Evolutionary conservation across 2,888 invertebrate species (phyloP), one percentile per base, ranked within the genome.

Genomic region (Drosophila diplacantha): DNA sequence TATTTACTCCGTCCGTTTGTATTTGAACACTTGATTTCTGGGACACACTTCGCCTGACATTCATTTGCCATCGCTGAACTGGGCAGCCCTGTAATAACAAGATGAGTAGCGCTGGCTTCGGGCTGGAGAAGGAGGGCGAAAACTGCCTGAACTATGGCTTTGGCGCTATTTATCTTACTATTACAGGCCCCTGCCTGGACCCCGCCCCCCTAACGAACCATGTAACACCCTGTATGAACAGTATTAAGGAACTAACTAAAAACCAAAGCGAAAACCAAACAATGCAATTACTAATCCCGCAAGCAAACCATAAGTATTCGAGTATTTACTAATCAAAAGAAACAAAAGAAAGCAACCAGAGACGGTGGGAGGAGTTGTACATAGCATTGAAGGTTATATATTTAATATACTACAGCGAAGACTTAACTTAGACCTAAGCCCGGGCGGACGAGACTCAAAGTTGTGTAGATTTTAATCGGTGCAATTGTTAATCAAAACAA

Each of bases 1-100:
- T 66, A 64, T 77, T 77, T 72, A 76, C 81, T 83, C 77, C 77
- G 77, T 77, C 77, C 77, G 77, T 58, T 66, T 49, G 65, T 47
- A 51, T 53, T 61, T 50, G n/a, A 39, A 32, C 37, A 18, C 12
- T 46, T 63, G 26, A 31, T 41, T 54, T 32, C 35, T 32, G 43
- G 34, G 26, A 44, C 47, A 58, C 52, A 64, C 63, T 46, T 55
- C 51, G 50, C 64, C 47, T 9, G 31, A 66, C 51, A 46, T 31
- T 51, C 26, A 38, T 32, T 51, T 63, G 35, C 29, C 31, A 47
- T 53, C 37, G 46, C 56, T 52, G 29, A n/a, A 18, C 18, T 1
- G 1, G 8, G 8, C 3, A 0, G 24, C 2, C 14, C 3, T 20
- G 2, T 39, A 22, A 22, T 22, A 22, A 4, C 8, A 14, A 20